These are phyloP conservation scores for Carabus problematicus DNA, from an alignment of 2,888 invertebrate genomes.

Conservation along the genomic window DNA sequence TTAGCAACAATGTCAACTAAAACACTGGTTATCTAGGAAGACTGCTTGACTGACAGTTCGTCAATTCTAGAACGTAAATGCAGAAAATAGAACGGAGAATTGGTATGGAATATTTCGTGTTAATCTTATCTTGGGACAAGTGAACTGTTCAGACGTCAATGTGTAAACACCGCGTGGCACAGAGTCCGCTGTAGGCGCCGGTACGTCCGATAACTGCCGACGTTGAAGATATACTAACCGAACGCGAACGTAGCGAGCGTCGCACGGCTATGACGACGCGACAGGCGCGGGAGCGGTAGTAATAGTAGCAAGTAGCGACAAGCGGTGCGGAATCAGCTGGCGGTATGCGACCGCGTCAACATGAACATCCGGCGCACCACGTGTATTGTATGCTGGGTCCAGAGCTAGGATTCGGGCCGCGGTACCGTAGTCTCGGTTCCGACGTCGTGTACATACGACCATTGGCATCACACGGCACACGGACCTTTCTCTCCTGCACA, in stretches of 20 bases:
- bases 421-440: slow-evolving; percentile 8
- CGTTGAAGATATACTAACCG: slow-evolving; percentile 22
- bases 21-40: too few relatives aligned
- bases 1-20: too few relatives aligned
- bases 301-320: not conserved
- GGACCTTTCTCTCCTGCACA: slow-evolving; percentile 43
- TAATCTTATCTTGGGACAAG: too few relatives aligned
- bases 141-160: too few relatives aligned
- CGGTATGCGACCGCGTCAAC: not conserved
- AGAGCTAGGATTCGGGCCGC: not conserved
- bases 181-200: not conserved
- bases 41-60: too few relatives aligned
- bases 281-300: slow-evolving; percentile 10
- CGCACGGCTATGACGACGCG: slow-evolving; percentile 12
- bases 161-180: slow-evolving; percentile 14
- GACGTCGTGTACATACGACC: slow-evolving; percentile 9
- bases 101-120: too few relatives aligned
- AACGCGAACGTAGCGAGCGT: not conserved
- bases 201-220: slow-evolving; percentile 23
- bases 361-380: too few relatives aligned
- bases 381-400: too few relatives aligned
- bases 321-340: slow-evolving; percentile 6
- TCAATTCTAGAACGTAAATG: too few relatives aligned
- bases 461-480: slow-evolving; percentile 1
- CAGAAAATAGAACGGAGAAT: too few relatives aligned